Evolutionary conservation across 1,140 invertebrate genomes (phyloP).

Genomic region (Caerostris extrusa): DNA sequence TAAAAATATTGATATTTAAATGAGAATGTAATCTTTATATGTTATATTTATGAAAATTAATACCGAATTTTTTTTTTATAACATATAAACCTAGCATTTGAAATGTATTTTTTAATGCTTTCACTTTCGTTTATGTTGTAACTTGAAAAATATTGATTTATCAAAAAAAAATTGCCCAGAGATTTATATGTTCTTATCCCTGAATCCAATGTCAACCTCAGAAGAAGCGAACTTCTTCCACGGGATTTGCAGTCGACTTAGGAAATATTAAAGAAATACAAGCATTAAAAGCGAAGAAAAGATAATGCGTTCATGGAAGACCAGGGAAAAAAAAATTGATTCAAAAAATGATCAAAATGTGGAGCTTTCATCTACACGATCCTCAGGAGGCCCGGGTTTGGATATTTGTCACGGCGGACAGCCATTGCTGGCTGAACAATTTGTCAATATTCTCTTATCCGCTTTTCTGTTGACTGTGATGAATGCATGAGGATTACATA

Average conservation of each 20-base stretch:
- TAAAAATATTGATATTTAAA: no score
- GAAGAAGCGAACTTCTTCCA: not conserved
- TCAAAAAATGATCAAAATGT: not conserved
- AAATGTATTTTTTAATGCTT: no score
- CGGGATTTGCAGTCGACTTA: not conserved
- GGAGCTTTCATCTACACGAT: conserved; percentile 14
- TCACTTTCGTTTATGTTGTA: no score
- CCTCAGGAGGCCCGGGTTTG: conserved; percentile 7
- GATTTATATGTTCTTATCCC: not conserved
- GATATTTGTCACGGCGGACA: conserved; percentile 71
- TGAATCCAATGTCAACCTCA: not conserved
- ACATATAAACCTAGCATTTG: no score
- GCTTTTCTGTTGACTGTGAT: conserved; percentile 60
- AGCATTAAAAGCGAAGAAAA: not conserved
- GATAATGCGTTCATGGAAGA: not conserved
- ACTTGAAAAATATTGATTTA: no score
- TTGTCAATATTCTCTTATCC: conserved; percentile 76
- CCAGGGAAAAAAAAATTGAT: not conserved
- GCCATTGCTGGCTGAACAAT: conserved; percentile 57
- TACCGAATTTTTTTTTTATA: no score
- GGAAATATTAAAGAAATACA: not conserved
- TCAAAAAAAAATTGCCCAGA: not conserved
- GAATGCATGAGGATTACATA: conserved; percentile 48
- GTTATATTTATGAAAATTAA: no score
- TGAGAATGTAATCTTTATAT: no score